Evolutionary conservation across 2,888 invertebrate genomes (phyloP).

Genomic region (Cheilosia vernalis): DNA sequence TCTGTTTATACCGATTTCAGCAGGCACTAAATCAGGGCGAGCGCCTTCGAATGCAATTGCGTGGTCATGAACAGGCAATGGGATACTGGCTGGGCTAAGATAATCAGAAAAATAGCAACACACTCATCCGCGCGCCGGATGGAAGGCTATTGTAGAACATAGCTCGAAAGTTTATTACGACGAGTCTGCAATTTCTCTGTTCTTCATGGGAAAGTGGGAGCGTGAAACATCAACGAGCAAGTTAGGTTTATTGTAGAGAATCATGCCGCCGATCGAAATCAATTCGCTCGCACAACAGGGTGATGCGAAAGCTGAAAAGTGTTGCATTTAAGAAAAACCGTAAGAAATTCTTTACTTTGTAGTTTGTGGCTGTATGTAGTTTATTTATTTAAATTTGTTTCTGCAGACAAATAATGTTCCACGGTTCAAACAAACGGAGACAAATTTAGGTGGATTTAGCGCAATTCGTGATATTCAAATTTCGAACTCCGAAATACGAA

Average conservation of each 20-base stretch:
- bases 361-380: no score
- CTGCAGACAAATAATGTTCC: no score
- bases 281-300: conserved; percentile 16
- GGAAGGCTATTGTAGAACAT: neutral
- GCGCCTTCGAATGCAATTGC: conserved; percentile 46
- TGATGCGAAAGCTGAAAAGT: neutral
- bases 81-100: conserved; percentile 24
- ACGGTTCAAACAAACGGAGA: no score
- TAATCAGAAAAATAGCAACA: conserved; percentile 36
- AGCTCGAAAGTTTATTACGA: conserved; percentile 19
- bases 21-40: conserved; percentile 60
- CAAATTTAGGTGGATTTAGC: no score
- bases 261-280: conserved; percentile 26
- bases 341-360: no score
- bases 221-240: conserved; percentile 9
- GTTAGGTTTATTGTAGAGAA: conserved; percentile 42
- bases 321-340: no score
- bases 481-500: no score
- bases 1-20: conserved; percentile 59
- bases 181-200: conserved; percentile 28
- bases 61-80: conserved; percentile 42
- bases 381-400: no score
- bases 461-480: no score
- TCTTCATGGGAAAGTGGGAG: neutral
- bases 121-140: conserved; percentile 18